phyloP scores from a whole-genome alignment of 2,888 invertebrate genomes.

The Microctonus hyperodae region DNA sequence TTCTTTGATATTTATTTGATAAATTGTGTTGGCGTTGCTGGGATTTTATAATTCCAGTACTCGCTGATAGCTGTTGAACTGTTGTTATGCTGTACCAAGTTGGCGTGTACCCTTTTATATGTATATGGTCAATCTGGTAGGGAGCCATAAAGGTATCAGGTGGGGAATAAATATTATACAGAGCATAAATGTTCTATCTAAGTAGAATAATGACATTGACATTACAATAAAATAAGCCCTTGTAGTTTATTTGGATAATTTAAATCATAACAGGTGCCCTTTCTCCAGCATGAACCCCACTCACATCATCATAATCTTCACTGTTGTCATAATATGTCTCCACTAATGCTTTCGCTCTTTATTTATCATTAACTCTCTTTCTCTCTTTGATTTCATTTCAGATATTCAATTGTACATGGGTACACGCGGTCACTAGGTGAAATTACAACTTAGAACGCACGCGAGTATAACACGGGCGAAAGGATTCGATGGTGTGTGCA shows the following conservation, averaged over 20 bases:
- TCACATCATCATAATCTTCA: not conserved
- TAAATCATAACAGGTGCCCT: slow-evolving; percentile 5
- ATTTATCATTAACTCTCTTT: not conserved
- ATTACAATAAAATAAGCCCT: slow-evolving; percentile 45
- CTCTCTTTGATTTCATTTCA: not conserved
- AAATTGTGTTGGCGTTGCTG: slow-evolving; percentile 50
- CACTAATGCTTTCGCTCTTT: not conserved
- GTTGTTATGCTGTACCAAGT: slow-evolving; percentile 53
- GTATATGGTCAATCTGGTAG: slow-evolving; percentile 49
- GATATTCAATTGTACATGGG: not conserved
- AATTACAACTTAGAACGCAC: slow-evolving; percentile 2
- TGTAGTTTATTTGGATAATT: not conserved
- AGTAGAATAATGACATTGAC: slow-evolving; percentile 55
- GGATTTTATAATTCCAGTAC: slow-evolving; percentile 51
- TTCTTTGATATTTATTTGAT: slow-evolving; percentile 8
- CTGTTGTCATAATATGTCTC: slow-evolving; percentile 15
- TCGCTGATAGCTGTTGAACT: slow-evolving; percentile 54
- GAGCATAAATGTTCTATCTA: slow-evolving; percentile 45
- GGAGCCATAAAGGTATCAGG: slow-evolving; percentile 52
- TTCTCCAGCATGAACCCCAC: slow-evolving; percentile 2
- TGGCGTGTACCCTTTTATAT: slow-evolving; percentile 54
- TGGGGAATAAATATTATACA: slow-evolving; percentile 48
- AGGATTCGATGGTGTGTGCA: slow-evolving; percentile 6
- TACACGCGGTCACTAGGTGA: slow-evolving; percentile 16
- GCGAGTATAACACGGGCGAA: not conserved